These are phyloP conservation scores for Malurus splendens DNA, from an alignment of 2,797 vertebrate species.

Conservation along the genomic window DNA sequence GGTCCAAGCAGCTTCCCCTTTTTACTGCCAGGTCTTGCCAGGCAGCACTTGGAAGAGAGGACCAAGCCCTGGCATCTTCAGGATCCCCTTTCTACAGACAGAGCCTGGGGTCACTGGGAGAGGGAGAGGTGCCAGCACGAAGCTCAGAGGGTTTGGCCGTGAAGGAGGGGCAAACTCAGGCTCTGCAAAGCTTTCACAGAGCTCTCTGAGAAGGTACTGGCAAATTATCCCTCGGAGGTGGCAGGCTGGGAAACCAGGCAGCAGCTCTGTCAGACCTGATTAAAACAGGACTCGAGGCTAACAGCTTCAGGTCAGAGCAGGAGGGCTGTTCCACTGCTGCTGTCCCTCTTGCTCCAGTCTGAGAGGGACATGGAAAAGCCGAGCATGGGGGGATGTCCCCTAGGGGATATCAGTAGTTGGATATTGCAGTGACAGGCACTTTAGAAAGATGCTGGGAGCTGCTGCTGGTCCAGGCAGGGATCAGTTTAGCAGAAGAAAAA, in stretches of 20 bases:
- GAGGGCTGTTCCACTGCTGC: not conserved
- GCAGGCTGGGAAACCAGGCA: not conserved
- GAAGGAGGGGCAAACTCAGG: not conserved
- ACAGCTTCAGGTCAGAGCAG: constrained; percentile 2
- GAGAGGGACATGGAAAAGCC: not conserved
- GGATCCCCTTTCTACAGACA: not conserved
- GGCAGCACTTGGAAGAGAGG: not conserved
- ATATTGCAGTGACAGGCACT: constrained; percentile 32
- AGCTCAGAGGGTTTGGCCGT: not conserved
- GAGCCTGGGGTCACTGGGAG: constrained; percentile 2
- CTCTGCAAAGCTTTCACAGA: not conserved
- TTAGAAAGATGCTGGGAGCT: constrained; percentile 36
- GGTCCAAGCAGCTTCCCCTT: not conserved
- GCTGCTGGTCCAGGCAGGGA: constrained; percentile 37
- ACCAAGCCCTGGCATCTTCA: not conserved
- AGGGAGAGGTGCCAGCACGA: not conserved
- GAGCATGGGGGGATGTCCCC: not conserved
- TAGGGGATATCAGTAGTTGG: not conserved
- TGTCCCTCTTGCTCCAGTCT: not conserved
- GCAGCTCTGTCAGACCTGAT: constrained; percentile 35
- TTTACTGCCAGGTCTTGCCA: not conserved
- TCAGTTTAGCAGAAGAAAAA: constrained; percentile 7
- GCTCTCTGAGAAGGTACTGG: not conserved
- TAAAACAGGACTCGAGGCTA: constrained; percentile 19
- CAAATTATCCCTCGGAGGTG: constrained; percentile 2